These are phyloP conservation scores for Aphelinus certus DNA, from an alignment of 1,140 invertebrate species.

Conservation along the genomic window DNA sequence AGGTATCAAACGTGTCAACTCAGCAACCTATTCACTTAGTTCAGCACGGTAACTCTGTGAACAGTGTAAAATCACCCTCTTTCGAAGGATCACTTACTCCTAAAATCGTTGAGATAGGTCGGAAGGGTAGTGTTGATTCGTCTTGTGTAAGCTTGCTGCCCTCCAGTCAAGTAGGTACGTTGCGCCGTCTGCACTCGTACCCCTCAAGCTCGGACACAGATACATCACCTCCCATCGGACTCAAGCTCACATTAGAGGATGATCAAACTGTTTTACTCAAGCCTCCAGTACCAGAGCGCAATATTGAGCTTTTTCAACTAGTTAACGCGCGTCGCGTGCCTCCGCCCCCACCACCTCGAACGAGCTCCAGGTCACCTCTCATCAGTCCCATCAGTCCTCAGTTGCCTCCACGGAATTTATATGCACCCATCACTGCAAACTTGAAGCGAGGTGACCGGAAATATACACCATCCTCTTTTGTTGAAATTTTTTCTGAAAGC, in stretches of 20 bases:
- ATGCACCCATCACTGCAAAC: conserved; percentile 62
- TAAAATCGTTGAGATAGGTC: conserved; percentile 64
- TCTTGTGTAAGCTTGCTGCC: conserved; percentile 53
- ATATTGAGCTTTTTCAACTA: conserved; percentile 73
- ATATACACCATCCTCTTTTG: conserved; percentile 74
- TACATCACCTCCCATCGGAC: conserved; percentile 72
- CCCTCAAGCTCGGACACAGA: conserved; percentile 80
- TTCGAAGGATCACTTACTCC: conserved; percentile 40
- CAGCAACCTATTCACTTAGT: conserved; percentile 46
- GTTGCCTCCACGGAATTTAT: conserved; percentile 66
- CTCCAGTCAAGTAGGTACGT: conserved; percentile 60
- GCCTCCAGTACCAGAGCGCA: conserved; percentile 77
- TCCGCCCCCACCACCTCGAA: conserved; percentile 86
- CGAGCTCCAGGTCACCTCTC: conserved; percentile 81
- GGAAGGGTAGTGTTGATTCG: conserved; percentile 69
- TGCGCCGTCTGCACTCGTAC: conserved; percentile 78
- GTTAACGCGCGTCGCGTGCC: conserved; percentile 77
- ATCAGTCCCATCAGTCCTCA: conserved; percentile 80
- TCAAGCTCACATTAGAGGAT: conserved; percentile 37
- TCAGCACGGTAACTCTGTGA: conserved; percentile 52
- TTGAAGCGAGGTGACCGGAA: conserved; percentile 68
- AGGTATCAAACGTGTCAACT: conserved; percentile 46
- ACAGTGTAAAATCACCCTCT: conserved; percentile 47
- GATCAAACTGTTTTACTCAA: conserved; percentile 53
- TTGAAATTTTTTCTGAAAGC: conserved; percentile 56